Evolutionary conservation across 2,888 invertebrate genomes (phyloP).

Genomic region (Agapostemon virescens): DNA sequence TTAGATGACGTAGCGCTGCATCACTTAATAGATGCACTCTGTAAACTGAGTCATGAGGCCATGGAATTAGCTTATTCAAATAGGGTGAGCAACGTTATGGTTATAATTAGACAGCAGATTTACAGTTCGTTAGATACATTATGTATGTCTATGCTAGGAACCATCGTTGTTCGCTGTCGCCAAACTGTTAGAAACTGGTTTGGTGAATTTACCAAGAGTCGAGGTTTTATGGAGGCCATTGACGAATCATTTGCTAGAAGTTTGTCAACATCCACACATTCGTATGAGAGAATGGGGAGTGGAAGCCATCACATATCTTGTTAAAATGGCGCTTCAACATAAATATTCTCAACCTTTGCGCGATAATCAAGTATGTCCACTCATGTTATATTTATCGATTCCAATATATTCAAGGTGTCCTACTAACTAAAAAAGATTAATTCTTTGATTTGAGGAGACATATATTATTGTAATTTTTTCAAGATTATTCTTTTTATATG

Average conservation of each 20-base stretch:
- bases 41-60: constrained; percentile 96
- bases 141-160: constrained; percentile 84
- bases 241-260: constrained; percentile 97
- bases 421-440: not conserved
- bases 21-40: constrained; percentile 97
- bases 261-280: constrained; percentile 96
- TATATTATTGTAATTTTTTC: too few relatives aligned
- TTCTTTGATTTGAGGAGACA: not conserved
- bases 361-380: constrained; percentile 87
- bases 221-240: constrained; percentile 97
- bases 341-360: constrained; percentile 91
- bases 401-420: not conserved
- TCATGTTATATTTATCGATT: not conserved
- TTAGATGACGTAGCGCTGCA: constrained; percentile 96
- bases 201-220: constrained; percentile 95
- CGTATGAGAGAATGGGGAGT: constrained; percentile 99
- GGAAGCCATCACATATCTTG: constrained; percentile 96
- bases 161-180: constrained; percentile 98
- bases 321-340: constrained; percentile 93
- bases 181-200: constrained; percentile 97
- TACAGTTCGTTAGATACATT: not conserved
- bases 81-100: constrained; percentile 83
- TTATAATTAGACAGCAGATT: not conserved
- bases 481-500: not conserved
- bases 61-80: constrained; percentile 98